Percentiles rank a stretch among this genome's conserved stretches.
phyloP scores from a whole-genome alignment of 2,113 vertebrate genomes.

The Tonatia bakeri region DNA sequence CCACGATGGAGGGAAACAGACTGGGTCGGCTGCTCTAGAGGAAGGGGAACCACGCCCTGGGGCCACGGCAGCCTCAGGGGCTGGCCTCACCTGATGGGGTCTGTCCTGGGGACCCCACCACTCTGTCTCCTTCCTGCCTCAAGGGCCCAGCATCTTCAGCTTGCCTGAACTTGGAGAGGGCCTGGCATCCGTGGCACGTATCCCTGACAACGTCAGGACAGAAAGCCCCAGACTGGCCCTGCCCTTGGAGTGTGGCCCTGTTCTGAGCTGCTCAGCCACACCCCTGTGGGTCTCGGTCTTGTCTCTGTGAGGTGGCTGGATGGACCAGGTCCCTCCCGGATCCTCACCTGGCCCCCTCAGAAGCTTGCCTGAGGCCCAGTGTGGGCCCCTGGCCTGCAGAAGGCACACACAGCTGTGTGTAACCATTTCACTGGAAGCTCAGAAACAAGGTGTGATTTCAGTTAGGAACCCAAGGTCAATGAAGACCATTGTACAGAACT shows the following conservation, averaged over 20 bases:
- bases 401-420: not conserved
- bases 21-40: accelerated
- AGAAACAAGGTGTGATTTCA: not conserved
- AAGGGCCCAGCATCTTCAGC: not conserved
- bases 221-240: not conserved
- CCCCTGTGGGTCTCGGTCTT: not conserved
- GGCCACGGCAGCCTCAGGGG: accelerated
- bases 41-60: not conserved
- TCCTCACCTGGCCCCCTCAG: not conserved
- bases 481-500: conserved; percentile 9
- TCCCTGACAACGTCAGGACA: not conserved
- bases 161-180: not conserved
- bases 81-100: not conserved
- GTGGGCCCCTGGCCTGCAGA: not conserved
- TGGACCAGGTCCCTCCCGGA: not conserved
- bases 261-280: not conserved
- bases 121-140: too few species aligned
- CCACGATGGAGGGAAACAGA: not conserved
- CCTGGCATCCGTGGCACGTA: not conserved
- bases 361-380: not conserved
- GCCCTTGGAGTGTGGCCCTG: not conserved
- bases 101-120: not conserved
- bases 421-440: not conserved
- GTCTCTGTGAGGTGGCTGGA: not conserved
- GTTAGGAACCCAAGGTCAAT: conserved; percentile 11